Conservation (phyloP, 2,888 invertebrate species). For the Ochropacha duplaris region DNA sequence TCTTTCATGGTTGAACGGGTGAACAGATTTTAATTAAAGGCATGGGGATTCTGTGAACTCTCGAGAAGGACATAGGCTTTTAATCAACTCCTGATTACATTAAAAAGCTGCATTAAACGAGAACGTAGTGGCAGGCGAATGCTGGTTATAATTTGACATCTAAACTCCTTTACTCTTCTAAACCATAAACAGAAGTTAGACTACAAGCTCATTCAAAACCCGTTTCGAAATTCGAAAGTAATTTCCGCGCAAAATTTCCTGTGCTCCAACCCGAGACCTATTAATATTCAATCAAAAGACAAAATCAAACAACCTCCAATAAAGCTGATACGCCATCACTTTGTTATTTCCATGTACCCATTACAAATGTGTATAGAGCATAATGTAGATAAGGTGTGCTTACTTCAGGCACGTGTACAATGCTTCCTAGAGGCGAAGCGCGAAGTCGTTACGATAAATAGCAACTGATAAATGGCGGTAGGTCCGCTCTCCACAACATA, state of each 20-base stretch:
- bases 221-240: neutral
- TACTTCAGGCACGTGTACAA: conserved; percentile 30
- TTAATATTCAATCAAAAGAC: conserved; percentile 1
- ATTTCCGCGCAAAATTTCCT: neutral
- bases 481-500: conserved; percentile 19
- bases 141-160: too few relatives aligned
- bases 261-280: neutral
- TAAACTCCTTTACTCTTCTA: neutral
- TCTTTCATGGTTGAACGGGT: too few relatives aligned
- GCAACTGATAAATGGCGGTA: conserved; percentile 44
- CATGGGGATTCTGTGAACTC: too few relatives aligned
- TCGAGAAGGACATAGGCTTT: too few relatives aligned
- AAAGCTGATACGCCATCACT: conserved; percentile 1
- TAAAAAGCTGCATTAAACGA: too few relatives aligned
- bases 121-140: too few relatives aligned
- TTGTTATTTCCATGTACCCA: conserved; percentile 6
- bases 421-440: conserved; percentile 45
- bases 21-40: too few relatives aligned
- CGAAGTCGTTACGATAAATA: conserved; percentile 56
- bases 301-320: neutral
- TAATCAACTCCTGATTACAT: too few relatives aligned
- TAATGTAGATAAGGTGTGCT: conserved; percentile 20
- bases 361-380: conserved; percentile 8
- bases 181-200: neutral
- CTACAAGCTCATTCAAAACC: neutral